Evolutionary conservation across 2,888 invertebrate species (phyloP), one percentile per base, ranked within the genome.

Genomic region (Tenthredo scrophulariae): DNA sequence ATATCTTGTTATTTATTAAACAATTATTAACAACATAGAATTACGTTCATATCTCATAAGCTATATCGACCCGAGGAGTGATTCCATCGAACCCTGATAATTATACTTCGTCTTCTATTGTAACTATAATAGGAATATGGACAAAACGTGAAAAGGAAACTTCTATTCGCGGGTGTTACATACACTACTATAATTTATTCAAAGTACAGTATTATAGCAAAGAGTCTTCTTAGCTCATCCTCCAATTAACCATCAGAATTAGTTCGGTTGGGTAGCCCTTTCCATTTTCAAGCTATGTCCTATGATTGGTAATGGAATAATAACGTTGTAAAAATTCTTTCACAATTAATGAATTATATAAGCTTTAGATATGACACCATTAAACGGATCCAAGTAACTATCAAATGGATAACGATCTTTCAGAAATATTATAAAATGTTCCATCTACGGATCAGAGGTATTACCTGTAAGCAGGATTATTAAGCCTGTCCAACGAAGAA

Each of bases 1-100:
- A 40, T n/a, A 74, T 3, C 26, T 40, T 43, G n/a, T 22, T 43
- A 74, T 74, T 74, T 74, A 74, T 43, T 13, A 43, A 74, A 43
- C 40, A 74, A 43, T 74, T 43, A 43, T 74, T 22, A 74, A 10
- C 10, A 18, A 10, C 43, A 26, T 1, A 10, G 18, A 1, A 40
- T 43, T 15, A 72, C 15, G 40, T 9, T 22, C 70, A n/a, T 1
- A 62, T 26, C 3, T 67, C 33, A 33, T 33, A 22, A 26, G 62
- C 22, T 62, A 62, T 26, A 22, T 50, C 65, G 10, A 67, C 13
- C 40, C 26, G 13, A 15, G 13, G 29, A 13, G 58, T n/a, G 1
- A 58, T 58, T 29, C 29, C 26, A 29, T 22, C 26, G 26, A 26
- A 9, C 22, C 22, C 22, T 29, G 65, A 26, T 65, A 9, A 26